Percentiles rank a stretch among this genome's conserved stretches.
These are phyloP conservation scores for Camponotus vicinus DNA, from an alignment of 1,140 invertebrate genomes.

Conservation along the genomic window DNA sequence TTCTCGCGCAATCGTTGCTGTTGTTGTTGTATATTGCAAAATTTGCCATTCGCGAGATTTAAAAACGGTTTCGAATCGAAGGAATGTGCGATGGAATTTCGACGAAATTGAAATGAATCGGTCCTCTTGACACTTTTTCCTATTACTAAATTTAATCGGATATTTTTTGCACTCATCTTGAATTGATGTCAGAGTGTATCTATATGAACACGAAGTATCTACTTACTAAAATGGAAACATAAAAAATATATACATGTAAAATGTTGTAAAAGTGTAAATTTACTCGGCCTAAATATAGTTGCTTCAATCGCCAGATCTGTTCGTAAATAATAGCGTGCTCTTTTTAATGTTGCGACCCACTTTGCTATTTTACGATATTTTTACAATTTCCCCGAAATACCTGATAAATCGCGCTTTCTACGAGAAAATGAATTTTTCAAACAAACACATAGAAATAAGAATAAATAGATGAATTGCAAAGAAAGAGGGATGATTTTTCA, in stretches of 20 bases:
- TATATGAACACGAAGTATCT: too few relatives aligned
- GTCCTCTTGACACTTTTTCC: too few relatives aligned
- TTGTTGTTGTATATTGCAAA: constrained; percentile 4
- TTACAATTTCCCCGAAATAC: constrained; percentile 29
- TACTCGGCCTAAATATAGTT: constrained; percentile 32
- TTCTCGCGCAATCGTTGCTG: constrained; percentile 44
- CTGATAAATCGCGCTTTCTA: constrained; percentile 13
- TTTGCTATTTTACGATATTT: constrained; percentile 47
- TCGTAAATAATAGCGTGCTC: constrained; percentile 48
- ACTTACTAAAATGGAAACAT: constrained; percentile 28
- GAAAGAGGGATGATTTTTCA: neutral
- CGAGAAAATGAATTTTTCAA: neutral
- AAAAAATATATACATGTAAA: neutral
- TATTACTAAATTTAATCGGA: neutral
- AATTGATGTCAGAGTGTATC: neutral
- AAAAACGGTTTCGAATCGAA: constrained; percentile 1
- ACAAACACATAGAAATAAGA: neutral
- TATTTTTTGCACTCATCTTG: neutral
- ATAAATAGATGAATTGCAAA: neutral
- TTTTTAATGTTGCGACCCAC: constrained; percentile 50
- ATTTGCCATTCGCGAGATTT: neutral
- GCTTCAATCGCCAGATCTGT: constrained; percentile 11
- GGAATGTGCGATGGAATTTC: neutral
- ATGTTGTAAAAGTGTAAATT: constrained; percentile 3
- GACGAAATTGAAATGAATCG: neutral